Percentiles rank a stretch among this genome's conserved stretches.
phyloP scores from a whole-genome alignment of 2,797 vertebrate genomes.

The Onychomys leucogaster region DNA sequence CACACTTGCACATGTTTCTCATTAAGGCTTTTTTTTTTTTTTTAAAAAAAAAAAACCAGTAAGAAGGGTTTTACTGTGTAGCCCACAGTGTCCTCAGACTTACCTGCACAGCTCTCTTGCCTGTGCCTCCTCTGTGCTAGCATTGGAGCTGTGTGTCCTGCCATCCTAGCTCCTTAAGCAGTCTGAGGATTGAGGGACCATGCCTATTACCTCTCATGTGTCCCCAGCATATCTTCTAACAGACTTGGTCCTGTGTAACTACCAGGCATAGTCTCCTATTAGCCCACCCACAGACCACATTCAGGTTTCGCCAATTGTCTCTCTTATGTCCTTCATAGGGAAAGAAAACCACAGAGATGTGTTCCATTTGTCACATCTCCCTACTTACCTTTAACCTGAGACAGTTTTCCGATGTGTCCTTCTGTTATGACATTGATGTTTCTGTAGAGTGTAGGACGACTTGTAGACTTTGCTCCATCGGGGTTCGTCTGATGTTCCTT shows the following conservation, averaged over 20 bases:
- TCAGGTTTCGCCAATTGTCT: background rate
- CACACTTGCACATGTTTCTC: background rate
- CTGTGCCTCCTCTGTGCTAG: background rate
- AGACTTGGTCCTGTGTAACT: background rate
- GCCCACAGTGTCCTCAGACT: background rate
- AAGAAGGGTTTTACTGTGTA: background rate
- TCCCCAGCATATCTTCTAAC: background rate
- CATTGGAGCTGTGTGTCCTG: background rate
- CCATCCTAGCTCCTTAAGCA: background rate
- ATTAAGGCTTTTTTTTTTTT: background rate
- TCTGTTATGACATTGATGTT: background rate
- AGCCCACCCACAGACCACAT: background rate
- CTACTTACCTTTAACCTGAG: background rate
- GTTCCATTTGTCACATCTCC: background rate
- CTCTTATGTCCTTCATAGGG: background rate
- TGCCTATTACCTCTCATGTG: background rate
- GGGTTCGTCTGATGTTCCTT: conserved; percentile 20
- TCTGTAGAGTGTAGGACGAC: background rate
- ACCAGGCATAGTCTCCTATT: background rate
- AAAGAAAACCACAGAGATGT: background rate
- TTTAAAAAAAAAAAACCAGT: background rate
- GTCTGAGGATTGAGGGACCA: background rate
- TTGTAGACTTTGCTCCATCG: background rate
- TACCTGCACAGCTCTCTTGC: background rate
- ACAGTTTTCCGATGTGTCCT: background rate